These are phyloP conservation scores for Daubentonia madagascariensis DNA, from an alignment of 2,113 vertebrate genomes.

Conservation along the genomic window DNA sequence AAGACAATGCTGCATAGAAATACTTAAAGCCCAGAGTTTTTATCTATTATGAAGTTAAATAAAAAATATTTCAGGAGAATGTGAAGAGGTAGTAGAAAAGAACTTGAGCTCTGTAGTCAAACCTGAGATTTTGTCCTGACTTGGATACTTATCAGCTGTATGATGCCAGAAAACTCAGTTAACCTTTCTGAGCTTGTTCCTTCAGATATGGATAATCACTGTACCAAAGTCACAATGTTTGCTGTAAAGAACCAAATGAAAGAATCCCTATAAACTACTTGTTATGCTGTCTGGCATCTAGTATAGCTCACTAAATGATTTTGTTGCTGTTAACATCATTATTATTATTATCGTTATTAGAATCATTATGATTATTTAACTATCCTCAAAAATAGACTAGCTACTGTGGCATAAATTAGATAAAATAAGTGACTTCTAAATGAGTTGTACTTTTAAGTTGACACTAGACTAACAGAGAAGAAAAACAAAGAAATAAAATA, in stretches of 20 bases:
- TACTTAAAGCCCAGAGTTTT: constrained; percentile 72
- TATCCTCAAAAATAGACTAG: background rate
- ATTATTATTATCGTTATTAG: background rate
- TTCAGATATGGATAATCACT: background rate
- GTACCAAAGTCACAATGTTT: background rate
- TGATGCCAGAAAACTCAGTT: constrained; percentile 2
- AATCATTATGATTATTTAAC: background rate
- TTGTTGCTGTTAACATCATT: background rate
- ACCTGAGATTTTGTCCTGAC: background rate
- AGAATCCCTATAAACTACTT: background rate
- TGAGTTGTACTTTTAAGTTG: background rate
- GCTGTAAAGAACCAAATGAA: background rate
- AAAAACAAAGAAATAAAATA: background rate
- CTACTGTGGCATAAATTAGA: background rate
- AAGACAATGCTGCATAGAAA: constrained; percentile 70
- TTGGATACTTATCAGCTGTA: background rate
- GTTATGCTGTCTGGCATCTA: background rate
- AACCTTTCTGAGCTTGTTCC: background rate
- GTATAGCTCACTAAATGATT: background rate
- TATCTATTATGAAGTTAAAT: constrained; percentile 53
- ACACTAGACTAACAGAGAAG: background rate
- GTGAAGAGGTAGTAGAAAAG: background rate
- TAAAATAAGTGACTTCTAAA: background rate
- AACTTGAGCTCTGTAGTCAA: constrained; percentile 3
- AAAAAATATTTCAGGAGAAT: constrained; percentile 32